Percentiles rank a stretch among this genome's conserved stretches.
phyloP scores from a whole-genome alignment of 2,888 invertebrate genomes.

The Chesias legatella region DNA sequence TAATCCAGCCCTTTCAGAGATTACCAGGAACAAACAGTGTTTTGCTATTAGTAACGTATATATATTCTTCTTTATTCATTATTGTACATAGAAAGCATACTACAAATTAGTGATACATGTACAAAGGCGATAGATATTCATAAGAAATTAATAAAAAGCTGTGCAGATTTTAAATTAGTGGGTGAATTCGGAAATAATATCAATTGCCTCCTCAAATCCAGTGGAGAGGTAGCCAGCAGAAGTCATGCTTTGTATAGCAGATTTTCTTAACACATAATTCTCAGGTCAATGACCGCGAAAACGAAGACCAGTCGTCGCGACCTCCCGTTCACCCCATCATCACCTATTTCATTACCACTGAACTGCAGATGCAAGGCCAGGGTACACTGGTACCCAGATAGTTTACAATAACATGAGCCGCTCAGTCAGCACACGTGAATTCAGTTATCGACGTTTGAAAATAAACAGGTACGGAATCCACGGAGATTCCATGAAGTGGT shows the following conservation, averaged over 20 bases:
- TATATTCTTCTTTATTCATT: too few species aligned
- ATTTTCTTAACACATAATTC: not conserved
- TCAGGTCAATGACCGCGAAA: constrained; percentile 19
- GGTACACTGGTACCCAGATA: constrained; percentile 26
- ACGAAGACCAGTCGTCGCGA: constrained; percentile 11
- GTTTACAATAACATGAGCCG: constrained; percentile 57
- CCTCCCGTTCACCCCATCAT: constrained; percentile 2
- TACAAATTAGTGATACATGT: too few species aligned
- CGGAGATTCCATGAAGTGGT: constrained; percentile 54
- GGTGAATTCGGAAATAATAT: too few species aligned
- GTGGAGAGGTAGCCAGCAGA: too few species aligned
- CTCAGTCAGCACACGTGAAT: constrained; percentile 66
- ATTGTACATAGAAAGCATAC: too few species aligned
- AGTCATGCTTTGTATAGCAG: not conserved
- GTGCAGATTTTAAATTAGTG: too few species aligned
- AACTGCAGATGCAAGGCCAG: constrained; percentile 10
- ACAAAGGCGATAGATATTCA: too few species aligned
- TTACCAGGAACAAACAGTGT: too few species aligned
- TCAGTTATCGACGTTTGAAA: constrained; percentile 65
- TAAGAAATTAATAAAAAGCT: too few species aligned
- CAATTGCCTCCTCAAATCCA: too few species aligned
- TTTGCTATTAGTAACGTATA: too few species aligned
- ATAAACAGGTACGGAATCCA: constrained; percentile 63
- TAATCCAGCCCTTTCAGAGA: too few species aligned
- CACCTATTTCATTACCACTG: not conserved